These are phyloP conservation scores for Unio pictorum DNA, from an alignment of 2,888 invertebrate species.

Conservation along the genomic window DNA sequence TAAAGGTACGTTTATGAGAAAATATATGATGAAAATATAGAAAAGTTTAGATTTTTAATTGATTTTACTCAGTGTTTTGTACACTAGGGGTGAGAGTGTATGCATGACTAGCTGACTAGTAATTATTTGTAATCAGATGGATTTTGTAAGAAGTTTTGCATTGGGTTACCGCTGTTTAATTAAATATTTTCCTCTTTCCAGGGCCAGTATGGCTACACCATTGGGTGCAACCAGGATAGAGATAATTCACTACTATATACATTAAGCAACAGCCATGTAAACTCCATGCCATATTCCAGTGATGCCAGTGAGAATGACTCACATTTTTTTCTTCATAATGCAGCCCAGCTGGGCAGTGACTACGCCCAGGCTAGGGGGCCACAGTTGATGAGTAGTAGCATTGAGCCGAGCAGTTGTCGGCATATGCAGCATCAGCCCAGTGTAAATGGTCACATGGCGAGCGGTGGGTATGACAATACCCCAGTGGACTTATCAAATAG, in stretches of 20 bases:
- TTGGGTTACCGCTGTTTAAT: too few species aligned
- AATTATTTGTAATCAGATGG: too few species aligned
- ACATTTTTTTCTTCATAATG: constrained; percentile 19
- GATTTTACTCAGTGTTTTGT: too few species aligned
- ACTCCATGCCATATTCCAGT: constrained; percentile 5
- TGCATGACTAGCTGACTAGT: too few species aligned
- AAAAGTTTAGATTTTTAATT: too few species aligned
- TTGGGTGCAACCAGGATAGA: constrained; percentile 41
- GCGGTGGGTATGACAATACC: constrained; percentile 48
- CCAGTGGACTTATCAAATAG: constrained; percentile 61
- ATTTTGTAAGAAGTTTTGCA: too few species aligned
- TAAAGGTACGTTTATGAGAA: too few species aligned
- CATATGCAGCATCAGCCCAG: constrained; percentile 8
- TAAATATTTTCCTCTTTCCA: constrained; percentile 8
- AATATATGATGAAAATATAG: too few species aligned
- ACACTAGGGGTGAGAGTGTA: too few species aligned
- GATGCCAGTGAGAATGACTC: constrained; percentile 19
- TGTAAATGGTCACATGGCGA: constrained; percentile 56
- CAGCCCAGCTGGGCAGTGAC: constrained; percentile 17
- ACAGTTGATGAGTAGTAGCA: constrained; percentile 28
- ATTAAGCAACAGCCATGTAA: constrained; percentile 18
- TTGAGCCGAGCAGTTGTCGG: constrained; percentile 7
- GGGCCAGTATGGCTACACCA: constrained; percentile 54
- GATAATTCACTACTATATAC: constrained; percentile 27
- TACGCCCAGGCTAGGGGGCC: constrained; percentile 17